These are phyloP conservation scores for Drosophila longiperda DNA, from an alignment of 2,888 invertebrate species.

Conservation along the genomic window DNA sequence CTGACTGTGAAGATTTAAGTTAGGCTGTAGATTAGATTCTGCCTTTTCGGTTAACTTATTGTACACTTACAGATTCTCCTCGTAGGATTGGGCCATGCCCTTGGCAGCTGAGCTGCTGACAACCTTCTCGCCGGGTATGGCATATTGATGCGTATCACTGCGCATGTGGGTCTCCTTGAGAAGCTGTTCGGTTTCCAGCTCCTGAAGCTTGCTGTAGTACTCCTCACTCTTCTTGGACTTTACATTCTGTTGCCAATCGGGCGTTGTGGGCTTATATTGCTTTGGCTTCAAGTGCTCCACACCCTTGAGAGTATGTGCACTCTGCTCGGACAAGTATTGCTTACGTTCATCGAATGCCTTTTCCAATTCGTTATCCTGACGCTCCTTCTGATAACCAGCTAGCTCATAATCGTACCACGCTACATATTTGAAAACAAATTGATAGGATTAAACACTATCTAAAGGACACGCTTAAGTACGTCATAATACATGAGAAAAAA, in stretches of 20 bases:
- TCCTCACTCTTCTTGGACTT: conserved; percentile 93
- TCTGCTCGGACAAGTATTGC: conserved; percentile 89
- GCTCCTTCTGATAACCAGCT: conserved; percentile 92
- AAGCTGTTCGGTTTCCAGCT: conserved; percentile 93
- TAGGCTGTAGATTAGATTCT: background rate
- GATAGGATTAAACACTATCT: conserved; percentile 16
- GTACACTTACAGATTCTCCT: conserved; percentile 91
- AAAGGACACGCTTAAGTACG: conserved; percentile 10
- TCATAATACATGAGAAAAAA: conserved; percentile 15
- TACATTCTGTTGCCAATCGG: conserved; percentile 94
- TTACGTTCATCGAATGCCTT: conserved; percentile 94
- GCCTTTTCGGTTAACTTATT: fast-evolving
- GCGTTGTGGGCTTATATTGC: conserved; percentile 89
- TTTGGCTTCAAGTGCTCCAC: conserved; percentile 88
- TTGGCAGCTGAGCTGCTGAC: conserved; percentile 91
- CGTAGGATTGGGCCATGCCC: conserved; percentile 95
- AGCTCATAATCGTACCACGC: conserved; percentile 97
- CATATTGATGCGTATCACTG: conserved; percentile 92
- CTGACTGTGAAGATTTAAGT: conserved; percentile 33
- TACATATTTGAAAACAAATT: conserved; percentile 82
- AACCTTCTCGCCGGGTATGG: conserved; percentile 93
- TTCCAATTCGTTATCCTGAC: conserved; percentile 92
- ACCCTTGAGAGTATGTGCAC: conserved; percentile 87
- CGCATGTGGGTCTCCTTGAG: conserved; percentile 92
- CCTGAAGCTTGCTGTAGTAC: conserved; percentile 92